These are phyloP conservation scores for Hylomyscus alleni DNA, from an alignment of 2,797 vertebrate species.

Conservation along the genomic window DNA sequence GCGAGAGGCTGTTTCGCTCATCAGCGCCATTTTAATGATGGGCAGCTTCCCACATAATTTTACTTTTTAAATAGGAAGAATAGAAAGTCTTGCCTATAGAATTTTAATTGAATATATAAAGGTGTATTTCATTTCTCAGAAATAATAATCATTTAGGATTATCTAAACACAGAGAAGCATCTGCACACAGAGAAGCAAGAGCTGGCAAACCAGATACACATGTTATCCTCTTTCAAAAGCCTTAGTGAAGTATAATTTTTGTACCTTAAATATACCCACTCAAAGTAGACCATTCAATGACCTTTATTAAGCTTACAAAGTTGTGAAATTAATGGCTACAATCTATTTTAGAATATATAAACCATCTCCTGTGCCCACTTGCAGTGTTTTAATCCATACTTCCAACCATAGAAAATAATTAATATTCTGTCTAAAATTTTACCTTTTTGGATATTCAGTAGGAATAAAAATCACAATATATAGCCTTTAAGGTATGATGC, in stretches of 20 bases:
- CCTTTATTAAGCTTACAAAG: slow-evolving; percentile 23
- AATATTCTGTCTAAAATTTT: slow-evolving; percentile 46
- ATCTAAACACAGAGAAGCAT: no score
- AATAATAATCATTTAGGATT: no score
- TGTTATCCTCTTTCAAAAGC: slow-evolving; percentile 14
- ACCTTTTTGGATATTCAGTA: neutral
- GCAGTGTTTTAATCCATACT: neutral
- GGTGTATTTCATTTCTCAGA: slow-evolving; percentile 57
- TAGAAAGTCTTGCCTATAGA: slow-evolving; percentile 42
- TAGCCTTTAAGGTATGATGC: neutral
- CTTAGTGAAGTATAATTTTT: slow-evolving; percentile 12
- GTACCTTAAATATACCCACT: neutral
- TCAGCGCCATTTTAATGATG: no score
- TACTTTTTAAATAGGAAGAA: slow-evolving; percentile 57
- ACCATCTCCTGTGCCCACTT: neutral
- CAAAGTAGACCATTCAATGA: neutral
- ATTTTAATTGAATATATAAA: slow-evolving; percentile 33
- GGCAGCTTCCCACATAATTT: no score
- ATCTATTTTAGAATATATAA: neutral
- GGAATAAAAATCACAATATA: neutral
- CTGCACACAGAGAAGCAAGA: slow-evolving; percentile 12
- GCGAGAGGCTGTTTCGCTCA: no score
- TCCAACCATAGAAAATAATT: neutral
- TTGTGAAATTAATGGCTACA: neutral
- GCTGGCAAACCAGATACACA: neutral